Conservation (phyloP, 1,140 invertebrate genomes). For the Geopemphigus sp. region DNA sequence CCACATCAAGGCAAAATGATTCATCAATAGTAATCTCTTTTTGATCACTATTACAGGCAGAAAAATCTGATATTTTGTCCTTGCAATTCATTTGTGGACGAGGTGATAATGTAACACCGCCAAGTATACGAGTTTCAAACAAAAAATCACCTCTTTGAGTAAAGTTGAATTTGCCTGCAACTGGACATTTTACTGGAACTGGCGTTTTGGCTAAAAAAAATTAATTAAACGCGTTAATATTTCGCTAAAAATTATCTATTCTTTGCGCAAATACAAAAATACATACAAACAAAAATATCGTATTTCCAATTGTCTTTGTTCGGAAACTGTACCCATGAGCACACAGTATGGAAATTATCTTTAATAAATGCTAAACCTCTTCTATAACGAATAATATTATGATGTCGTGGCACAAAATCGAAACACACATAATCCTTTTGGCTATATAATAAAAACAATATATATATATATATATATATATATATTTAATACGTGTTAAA, state of each 20-base stretch:
- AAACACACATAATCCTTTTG: slow-evolving; percentile 98
- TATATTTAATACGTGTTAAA: no score
- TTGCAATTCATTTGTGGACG: slow-evolving; percentile 90
- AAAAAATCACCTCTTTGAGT: slow-evolving; percentile 81
- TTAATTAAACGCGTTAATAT: slow-evolving; percentile 47
- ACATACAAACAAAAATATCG: slow-evolving; percentile 73
- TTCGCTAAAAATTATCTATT: neutral
- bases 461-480: no score
- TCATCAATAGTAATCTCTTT: slow-evolving; percentile 91
- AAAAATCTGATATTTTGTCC: slow-evolving; percentile 91
- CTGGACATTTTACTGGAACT: slow-evolving; percentile 87
- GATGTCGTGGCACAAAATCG: slow-evolving; percentile 92
- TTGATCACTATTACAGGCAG: slow-evolving; percentile 88
- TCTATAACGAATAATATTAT: slow-evolving; percentile 91
- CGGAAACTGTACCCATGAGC: slow-evolving; percentile 88
- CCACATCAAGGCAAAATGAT: slow-evolving; percentile 93
- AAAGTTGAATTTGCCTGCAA: slow-evolving; percentile 95
- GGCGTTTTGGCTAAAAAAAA: slow-evolving; percentile 76
- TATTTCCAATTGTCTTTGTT: slow-evolving; percentile 85
- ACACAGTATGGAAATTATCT: slow-evolving; percentile 86
- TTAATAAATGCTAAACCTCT: slow-evolving; percentile 86
- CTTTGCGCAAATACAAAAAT: slow-evolving; percentile 13
- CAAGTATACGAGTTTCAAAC: slow-evolving; percentile 88
- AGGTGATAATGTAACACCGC: slow-evolving; percentile 89
- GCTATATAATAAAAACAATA: slow-evolving; percentile 59